These are phyloP conservation scores for Galaxias olidus DNA, from an alignment of 2,797 vertebrate species.

Conservation along the genomic window DNA sequence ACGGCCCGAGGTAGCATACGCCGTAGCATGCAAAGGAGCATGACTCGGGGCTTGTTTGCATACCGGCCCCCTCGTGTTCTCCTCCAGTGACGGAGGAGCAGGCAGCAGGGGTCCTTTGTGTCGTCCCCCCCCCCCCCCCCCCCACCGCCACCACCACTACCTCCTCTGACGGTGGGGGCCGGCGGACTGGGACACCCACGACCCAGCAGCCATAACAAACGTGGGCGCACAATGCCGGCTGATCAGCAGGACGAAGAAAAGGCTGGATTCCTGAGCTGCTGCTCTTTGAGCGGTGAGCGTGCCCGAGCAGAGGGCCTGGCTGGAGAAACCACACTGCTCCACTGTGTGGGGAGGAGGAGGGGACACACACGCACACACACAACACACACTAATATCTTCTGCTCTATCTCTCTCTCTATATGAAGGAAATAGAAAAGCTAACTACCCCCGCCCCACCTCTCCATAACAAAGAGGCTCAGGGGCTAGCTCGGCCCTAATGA, in stretches of 20 bases:
- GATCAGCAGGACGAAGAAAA: conserved; percentile 66
- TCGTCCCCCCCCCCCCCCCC: conserved; percentile 34
- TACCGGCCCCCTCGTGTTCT: conserved; percentile 4
- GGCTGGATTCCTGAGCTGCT: conserved; percentile 60
- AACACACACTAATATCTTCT: conserved; percentile 7
- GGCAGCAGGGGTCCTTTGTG: conserved; percentile 34
- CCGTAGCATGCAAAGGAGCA: too few relatives aligned
- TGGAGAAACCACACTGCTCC: conserved; percentile 42
- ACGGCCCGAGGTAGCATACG: too few relatives aligned
- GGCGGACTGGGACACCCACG: conserved; percentile 45
- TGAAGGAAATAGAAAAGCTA: conserved; percentile 28
- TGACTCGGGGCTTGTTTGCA: neutral
- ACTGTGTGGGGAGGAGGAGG: conserved; percentile 27
- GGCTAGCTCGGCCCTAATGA: conserved; percentile 60
- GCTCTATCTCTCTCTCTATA: conserved; percentile 35
- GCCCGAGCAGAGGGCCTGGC: conserved; percentile 46
- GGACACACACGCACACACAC: conserved; percentile 11
- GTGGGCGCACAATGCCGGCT: conserved; percentile 57
- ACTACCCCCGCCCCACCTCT: conserved; percentile 36
- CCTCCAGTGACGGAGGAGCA: conserved; percentile 8
- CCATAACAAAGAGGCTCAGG: conserved; percentile 54
- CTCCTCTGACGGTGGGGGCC: conserved; percentile 34
- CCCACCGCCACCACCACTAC: too few relatives aligned
- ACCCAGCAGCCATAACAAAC: conserved; percentile 69
- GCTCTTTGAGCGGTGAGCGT: conserved; percentile 49